Evolutionary conservation across 2,888 invertebrate species (phyloP), one percentile per base, ranked within the genome.

Genomic region (Drosophila macrothrix): DNA sequence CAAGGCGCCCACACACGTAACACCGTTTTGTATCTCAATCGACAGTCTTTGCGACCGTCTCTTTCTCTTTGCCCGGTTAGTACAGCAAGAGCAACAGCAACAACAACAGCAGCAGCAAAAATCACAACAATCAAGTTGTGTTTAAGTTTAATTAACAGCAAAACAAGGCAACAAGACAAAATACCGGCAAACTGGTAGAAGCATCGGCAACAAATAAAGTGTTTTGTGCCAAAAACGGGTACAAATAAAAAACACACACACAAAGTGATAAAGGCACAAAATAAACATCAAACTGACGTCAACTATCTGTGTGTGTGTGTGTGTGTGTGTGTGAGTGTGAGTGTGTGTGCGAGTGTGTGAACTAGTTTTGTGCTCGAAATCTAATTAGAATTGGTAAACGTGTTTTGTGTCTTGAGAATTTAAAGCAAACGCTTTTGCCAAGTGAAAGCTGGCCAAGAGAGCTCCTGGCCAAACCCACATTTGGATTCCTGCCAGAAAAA

Each of bases 311-410:
- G 43, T 28, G 31, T n/a, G 37, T 25, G 25, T 29, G 41, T 25
- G 12, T 5, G n/a, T n/a, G 52, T 16, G 10, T 22, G 22, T 64
- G 29, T 22, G 55, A 29, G 10, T 39, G 4, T 33, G 39, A 41
- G 33, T 14, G 35, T 35, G 64, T 39, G 46, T 66, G 41, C 1
- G 7, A 25, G 46, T 61, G 25, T 69, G 63, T 83, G 85, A 88
- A 88, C 88, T 85, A 88, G 85, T 85, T 82, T 73, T 67, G 64
- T 78, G 75, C 82, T 73, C 76, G 65, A 85, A 80, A 85, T 85
- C 88, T 83, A 85, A 85, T 85, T 85, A 83, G 75, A 80, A 82
- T 76, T 70, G 6, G 63, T 55, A 76, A 88, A 82, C 74, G 67
- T 83, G 77, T 77, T 82, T 77, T 68, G 61, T 39, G 62, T 82